These are phyloP conservation scores for Xenops minutus DNA, from an alignment of 2,797 vertebrate genomes.

Conservation along the genomic window DNA sequence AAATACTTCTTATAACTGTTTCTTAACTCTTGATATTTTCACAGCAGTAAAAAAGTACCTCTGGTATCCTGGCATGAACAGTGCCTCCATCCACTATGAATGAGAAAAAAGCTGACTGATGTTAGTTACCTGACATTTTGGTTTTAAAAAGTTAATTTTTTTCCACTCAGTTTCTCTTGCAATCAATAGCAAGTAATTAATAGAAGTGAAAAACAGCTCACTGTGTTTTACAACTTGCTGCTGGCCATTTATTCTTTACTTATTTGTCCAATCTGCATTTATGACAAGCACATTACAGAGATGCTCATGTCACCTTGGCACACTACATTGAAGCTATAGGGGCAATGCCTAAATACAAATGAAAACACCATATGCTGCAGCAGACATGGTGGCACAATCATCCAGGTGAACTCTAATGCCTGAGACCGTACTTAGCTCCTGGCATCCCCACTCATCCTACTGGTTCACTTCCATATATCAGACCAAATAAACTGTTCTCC, in stretches of 20 bases:
- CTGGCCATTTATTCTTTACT: background rate
- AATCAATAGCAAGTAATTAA: constrained; percentile 34
- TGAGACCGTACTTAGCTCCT: background rate
- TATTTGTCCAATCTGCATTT: constrained; percentile 20
- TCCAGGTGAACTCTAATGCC: background rate
- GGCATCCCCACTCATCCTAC: background rate
- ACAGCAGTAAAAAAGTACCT: background rate
- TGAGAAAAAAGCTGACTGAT: background rate
- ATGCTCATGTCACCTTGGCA: background rate
- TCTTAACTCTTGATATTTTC: constrained; percentile 58
- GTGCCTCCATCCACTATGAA: background rate
- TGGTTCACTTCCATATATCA: background rate
- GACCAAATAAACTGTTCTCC: background rate
- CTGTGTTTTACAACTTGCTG: constrained; percentile 14
- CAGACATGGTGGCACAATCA: background rate
- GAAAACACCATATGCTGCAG: background rate
- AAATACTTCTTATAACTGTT: constrained; percentile 22
- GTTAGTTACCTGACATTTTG: constrained; percentile 18
- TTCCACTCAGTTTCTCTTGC: constrained; percentile 15
- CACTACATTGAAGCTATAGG: background rate
- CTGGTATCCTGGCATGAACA: background rate
- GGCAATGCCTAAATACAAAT: background rate
- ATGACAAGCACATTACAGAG: background rate
- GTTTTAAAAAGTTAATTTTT: constrained; percentile 38
- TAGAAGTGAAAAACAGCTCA: background rate